Evolutionary conservation across 2,888 invertebrate genomes (phyloP).

Genomic region (Eilema griseolum): DNA sequence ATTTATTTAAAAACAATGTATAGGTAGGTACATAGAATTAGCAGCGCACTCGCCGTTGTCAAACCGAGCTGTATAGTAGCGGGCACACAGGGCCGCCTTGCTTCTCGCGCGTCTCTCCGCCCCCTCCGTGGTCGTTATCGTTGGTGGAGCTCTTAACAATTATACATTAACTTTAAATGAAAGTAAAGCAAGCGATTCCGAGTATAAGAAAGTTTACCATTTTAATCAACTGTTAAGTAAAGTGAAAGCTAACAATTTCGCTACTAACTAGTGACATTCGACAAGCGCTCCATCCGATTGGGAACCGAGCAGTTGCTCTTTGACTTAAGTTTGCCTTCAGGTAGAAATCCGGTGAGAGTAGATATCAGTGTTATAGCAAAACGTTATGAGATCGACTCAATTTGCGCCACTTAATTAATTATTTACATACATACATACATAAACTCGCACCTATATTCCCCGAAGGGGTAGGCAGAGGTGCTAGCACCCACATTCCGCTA

Average conservation of each 20-base stretch:
- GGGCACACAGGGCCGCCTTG: too few species aligned
- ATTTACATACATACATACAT: too few species aligned
- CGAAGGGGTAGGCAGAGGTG: too few species aligned
- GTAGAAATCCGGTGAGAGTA: slow-evolving; percentile 18
- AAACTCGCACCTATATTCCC: too few species aligned
- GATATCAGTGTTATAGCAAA: background rate
- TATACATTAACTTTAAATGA: background rate
- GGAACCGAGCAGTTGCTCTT: slow-evolving; percentile 41
- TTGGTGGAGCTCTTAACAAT: too few species aligned
- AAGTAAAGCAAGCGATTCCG: background rate
- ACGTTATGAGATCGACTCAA: background rate
- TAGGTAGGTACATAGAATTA: too few species aligned
- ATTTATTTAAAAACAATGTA: too few species aligned
- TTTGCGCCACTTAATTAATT: background rate
- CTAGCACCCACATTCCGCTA: too few species aligned
- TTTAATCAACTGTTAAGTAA: slow-evolving; percentile 30
- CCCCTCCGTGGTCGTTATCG: too few species aligned
- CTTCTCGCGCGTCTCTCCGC: fast-evolving
- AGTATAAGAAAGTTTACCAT: background rate
- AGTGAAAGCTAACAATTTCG: slow-evolving; percentile 18
- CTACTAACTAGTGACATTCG: slow-evolving; percentile 21
- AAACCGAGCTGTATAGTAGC: too few species aligned
- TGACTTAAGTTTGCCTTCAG: slow-evolving; percentile 33
- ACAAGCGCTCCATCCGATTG: slow-evolving; percentile 45
- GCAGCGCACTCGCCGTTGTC: too few species aligned